Conservation (phyloP, 1,140 invertebrate species). For the Sitobion miscanthi region DNA sequence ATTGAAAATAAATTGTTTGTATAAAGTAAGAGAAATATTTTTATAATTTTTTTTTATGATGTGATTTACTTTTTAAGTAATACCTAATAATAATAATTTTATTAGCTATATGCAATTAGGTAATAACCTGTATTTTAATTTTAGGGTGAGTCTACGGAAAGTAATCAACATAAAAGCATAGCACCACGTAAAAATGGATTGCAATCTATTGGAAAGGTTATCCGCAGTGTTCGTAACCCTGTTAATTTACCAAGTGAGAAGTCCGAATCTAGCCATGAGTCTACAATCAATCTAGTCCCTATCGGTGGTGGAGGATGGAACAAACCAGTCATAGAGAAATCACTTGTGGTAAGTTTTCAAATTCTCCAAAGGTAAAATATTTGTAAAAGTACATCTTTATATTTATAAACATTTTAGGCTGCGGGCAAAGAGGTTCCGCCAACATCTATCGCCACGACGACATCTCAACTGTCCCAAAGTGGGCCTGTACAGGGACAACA, state of each 20-base stretch:
- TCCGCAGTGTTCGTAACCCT: slow-evolving; percentile 85
- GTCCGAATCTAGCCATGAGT: slow-evolving; percentile 85
- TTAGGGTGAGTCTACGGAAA: slow-evolving; percentile 86
- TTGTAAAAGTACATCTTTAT: not conserved
- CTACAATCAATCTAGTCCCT: slow-evolving; percentile 75
- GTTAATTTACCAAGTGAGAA: slow-evolving; percentile 97
- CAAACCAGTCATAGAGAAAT: slow-evolving; percentile 64
- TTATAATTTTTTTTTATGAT: not conserved
- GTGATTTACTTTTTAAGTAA: not conserved
- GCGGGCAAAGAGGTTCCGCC: slow-evolving; percentile 48
- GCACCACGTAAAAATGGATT: slow-evolving; percentile 92
- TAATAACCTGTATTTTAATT: slow-evolving; percentile 58
- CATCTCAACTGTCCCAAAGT: slow-evolving; percentile 51
- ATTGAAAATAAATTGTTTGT: slow-evolving; percentile 96
- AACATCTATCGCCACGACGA: slow-evolving; percentile 52
- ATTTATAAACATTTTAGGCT: not conserved
- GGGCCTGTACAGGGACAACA: slow-evolving; percentile 52
- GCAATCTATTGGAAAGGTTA: slow-evolving; percentile 95
- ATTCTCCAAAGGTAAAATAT: not conserved
- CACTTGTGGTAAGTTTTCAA: slow-evolving; percentile 56
- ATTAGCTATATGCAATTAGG: not conserved
- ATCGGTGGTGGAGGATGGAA: slow-evolving; percentile 77
- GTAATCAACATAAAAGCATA: slow-evolving; percentile 85
- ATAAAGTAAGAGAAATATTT: slow-evolving; percentile 74
- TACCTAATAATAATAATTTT: not conserved